Conservation (phyloP, 2,888 invertebrate species). For the Brachylomia viminalis region DNA sequence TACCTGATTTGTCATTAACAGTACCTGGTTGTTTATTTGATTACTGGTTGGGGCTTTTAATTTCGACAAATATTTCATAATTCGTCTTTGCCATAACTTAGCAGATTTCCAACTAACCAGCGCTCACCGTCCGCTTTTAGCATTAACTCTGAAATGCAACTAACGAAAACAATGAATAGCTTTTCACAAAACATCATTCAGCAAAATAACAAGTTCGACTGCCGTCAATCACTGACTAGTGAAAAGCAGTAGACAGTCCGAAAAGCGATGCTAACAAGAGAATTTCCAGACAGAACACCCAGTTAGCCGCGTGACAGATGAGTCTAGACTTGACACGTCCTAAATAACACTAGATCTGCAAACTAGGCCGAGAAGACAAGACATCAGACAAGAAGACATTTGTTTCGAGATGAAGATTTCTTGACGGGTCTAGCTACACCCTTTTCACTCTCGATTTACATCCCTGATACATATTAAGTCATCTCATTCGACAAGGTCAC, state of each 20-base stretch:
- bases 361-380: slow-evolving; percentile 70
- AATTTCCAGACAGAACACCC: slow-evolving; percentile 37
- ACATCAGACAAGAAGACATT: too few species aligned
- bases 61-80: neutral
- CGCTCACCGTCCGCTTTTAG: neutral
- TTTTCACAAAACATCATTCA: slow-evolving; percentile 15
- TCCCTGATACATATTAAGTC: neutral
- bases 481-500: neutral
- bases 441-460: slow-evolving; percentile 4
- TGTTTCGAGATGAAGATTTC: slow-evolving; percentile 31
- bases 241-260: neutral
- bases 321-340: slow-evolving; percentile 50
- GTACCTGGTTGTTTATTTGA: neutral
- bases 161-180: neutral
- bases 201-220: slow-evolving; percentile 24
- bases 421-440: slow-evolving; percentile 8
- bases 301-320: slow-evolving; percentile 65
- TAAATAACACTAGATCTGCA: slow-evolving; percentile 59
- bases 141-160: neutral
- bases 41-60: neutral
- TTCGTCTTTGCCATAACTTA: neutral
- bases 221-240: slow-evolving; percentile 14
- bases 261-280: slow-evolving; percentile 41
- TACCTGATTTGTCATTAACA: neutral
- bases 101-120: slow-evolving; percentile 5